phyloP scores from a whole-genome alignment of 2,113 vertebrate genomes.

The Cyphomyrus discorhynchus region DNA sequence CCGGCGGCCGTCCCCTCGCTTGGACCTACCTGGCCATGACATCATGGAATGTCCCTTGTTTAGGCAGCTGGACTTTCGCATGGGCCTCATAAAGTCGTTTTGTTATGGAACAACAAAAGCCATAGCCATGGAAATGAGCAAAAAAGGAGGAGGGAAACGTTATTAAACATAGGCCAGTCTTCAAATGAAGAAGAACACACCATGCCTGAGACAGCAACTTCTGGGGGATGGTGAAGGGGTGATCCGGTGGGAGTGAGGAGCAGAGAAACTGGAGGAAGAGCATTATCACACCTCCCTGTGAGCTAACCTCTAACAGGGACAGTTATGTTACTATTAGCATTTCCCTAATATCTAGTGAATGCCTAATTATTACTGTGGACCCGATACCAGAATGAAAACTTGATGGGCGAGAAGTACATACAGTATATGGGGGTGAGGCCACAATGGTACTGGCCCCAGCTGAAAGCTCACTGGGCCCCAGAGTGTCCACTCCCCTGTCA shows the following conservation, averaged over 20 bases:
- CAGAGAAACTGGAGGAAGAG: slow-evolving; percentile 19
- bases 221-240: background rate
- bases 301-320: slow-evolving; percentile 49
- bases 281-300: slow-evolving; percentile 61
- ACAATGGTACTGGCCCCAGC: background rate
- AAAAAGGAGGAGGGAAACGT: slow-evolving; percentile 24
- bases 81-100: slow-evolving; percentile 49
- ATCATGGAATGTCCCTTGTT: slow-evolving; percentile 59
- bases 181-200: slow-evolving; percentile 40
- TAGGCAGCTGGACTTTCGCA: slow-evolving; percentile 41
- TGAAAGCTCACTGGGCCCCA: background rate
- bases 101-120: slow-evolving; percentile 56
- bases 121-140: slow-evolving; percentile 49
- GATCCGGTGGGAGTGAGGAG: background rate
- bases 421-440: background rate
- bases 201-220: slow-evolving; percentile 47
- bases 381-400: slow-evolving; percentile 43
- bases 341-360: slow-evolving; percentile 48
- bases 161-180: slow-evolving; percentile 42
- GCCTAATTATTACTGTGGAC: slow-evolving; percentile 43
- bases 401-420: background rate
- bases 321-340: slow-evolving; percentile 32
- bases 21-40: slow-evolving; percentile 55
- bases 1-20: slow-evolving; percentile 8
- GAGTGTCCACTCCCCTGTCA: background rate